Evolutionary conservation across 2,797 vertebrate species (phyloP).

Genomic region (Gallinago stenura): DNA sequence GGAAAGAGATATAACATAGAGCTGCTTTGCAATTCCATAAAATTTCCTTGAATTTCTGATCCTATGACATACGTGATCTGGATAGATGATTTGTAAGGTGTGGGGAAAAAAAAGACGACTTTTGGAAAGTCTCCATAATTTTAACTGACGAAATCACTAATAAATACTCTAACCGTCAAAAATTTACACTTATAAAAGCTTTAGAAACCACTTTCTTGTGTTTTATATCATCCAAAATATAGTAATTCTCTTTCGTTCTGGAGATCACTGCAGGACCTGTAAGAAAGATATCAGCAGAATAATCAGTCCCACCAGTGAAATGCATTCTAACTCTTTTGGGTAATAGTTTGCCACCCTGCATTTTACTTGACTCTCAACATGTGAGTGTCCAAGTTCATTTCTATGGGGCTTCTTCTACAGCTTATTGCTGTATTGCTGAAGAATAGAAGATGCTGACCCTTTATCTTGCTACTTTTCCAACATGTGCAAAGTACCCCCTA

Average conservation of each 20-base stretch:
- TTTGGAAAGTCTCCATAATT: accelerated
- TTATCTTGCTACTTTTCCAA: neutral
- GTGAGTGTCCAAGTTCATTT: neutral
- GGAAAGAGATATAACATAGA: neutral
- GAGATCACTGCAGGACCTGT: neutral
- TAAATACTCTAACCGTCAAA: neutral
- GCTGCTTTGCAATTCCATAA: neutral
- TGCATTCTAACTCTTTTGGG: neutral
- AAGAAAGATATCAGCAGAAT: neutral
- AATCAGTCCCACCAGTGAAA: neutral
- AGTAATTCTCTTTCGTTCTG: neutral
- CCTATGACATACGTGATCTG: neutral
- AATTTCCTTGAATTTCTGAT: neutral
- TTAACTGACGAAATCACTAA: neutral
- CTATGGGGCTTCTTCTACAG: neutral
- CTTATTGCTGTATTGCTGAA: neutral
- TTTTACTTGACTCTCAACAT: neutral
- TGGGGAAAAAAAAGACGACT: neutral
- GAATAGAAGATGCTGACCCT: neutral
- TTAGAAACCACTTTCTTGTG: neutral
- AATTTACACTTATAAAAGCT: neutral
- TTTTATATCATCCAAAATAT: neutral
- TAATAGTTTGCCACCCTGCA: neutral
- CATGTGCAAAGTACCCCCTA: neutral
- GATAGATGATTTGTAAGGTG: neutral